Base-by-base conservation (phyloP, 2,888 invertebrate species). In the Rambutsinella grinnellia region DNA sequence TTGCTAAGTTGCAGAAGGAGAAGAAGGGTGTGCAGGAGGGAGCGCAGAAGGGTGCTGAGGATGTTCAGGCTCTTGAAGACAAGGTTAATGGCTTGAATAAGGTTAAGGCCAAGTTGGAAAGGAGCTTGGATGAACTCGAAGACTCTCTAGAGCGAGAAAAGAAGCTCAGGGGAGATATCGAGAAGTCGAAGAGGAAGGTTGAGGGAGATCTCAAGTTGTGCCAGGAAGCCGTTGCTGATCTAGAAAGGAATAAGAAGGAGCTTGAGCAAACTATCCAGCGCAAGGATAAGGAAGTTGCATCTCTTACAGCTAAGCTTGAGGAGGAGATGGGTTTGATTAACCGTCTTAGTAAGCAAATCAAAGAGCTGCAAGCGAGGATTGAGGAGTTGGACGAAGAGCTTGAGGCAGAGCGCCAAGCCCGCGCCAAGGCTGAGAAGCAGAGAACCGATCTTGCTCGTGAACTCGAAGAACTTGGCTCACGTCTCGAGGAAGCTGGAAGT, bases 1-100 rank as follows among this genome's bases (percentile, higher is more conserved):
- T 99, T 91, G 96, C 96, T 91, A 99, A 99, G 90, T 90, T 99
- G 88, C 95, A 96, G 91, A 99, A 99, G 90, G 99, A 99, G 88
- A 98, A 98, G 94, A 99, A 99, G 89, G 91, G 94, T 88, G 93
- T 96, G 87, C 97, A 98, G 79, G 99, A 99, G 87, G 90, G 91
- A 86, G 94, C 91, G 89, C 95, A 96, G 89, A 96, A 96, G 92
- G 93, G 95, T 84, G 90, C 93, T 84, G 96, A 96, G 87, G 96
- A 96, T 87, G 91, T 96, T 85, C 96, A 96, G 88, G 96, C 97
- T 82, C 96, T 97, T 85, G 99, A 99, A 88, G 99, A 99, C 90
- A 99, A 99, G 90, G 95, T 97, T 87, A 99, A 99, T 90, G 98
- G 99, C 90, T 92, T 99, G 88, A 98, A 96, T 93, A 99, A 99